These are phyloP conservation scores for Thereva unica DNA, from an alignment of 2,888 invertebrate genomes.

Conservation along the genomic window DNA sequence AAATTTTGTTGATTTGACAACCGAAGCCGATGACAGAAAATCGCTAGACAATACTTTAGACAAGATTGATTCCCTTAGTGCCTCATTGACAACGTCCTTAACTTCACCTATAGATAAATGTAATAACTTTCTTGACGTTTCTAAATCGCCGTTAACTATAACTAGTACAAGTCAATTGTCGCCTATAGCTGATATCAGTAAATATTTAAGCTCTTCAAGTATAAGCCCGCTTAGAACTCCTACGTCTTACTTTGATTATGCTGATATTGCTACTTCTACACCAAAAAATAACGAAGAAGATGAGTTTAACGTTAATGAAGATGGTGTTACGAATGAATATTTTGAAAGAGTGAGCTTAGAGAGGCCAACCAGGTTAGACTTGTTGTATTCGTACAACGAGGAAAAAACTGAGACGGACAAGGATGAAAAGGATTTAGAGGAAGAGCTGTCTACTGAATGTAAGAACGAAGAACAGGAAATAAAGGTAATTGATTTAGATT, in stretches of 20 bases:
- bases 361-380: conserved; percentile 52
- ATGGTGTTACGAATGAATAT: conserved; percentile 57
- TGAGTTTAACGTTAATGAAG: conserved; percentile 52
- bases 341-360: conserved; percentile 57
- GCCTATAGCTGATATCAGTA: conserved; percentile 48
- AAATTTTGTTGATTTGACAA: conserved; percentile 3
- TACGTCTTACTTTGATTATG: conserved; percentile 46
- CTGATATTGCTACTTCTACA: conserved; percentile 42
- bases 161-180: conserved; percentile 51
- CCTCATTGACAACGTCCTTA: conserved; percentile 29
- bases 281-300: conserved; percentile 30
- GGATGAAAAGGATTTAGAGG: conserved; percentile 13
- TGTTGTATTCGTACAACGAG: conserved; percentile 45
- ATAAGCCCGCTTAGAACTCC: conserved; percentile 51
- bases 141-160: conserved; percentile 39
- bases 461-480: not conserved
- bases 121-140: conserved; percentile 27
- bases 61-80: conserved; percentile 29
- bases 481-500: conserved; percentile 21
- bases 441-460: not conserved
- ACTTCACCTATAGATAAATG: conserved; percentile 33
- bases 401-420: not conserved
- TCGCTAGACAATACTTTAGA: conserved; percentile 27
- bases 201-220: conserved; percentile 42
- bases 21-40: conserved; percentile 32